Conservation (phyloP, 64 coral and sea anemone species). For the Trachythela sp. region DNA sequence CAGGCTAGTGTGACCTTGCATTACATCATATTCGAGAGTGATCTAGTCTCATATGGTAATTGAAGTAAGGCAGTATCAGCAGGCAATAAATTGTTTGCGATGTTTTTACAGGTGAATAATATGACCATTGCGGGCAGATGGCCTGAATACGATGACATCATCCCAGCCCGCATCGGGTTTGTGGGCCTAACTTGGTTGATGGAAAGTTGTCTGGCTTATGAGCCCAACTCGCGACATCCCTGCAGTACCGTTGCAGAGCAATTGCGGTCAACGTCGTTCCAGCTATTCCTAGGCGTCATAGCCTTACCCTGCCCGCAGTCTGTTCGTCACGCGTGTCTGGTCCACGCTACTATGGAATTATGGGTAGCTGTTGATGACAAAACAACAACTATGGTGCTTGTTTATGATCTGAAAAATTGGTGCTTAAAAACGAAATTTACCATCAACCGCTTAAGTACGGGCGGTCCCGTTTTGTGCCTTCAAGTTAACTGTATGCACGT, state of each 20-base stretch:
- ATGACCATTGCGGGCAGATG: not conserved
- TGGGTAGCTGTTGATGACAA: slow-evolving; percentile 76
- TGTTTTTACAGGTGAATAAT: not conserved
- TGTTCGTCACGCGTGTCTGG: slow-evolving; percentile 62
- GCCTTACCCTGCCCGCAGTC: slow-evolving; percentile 53
- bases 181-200: not conserved
- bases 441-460: slow-evolving; percentile 13
- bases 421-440: slow-evolving; percentile 61
- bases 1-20: too few species aligned
- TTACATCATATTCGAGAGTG: too few species aligned
- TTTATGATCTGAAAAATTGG: slow-evolving; percentile 56
- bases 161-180: not conserved
- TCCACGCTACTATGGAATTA: slow-evolving; percentile 34
- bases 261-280: slow-evolving; percentile 69
- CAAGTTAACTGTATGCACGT: slow-evolving; percentile 15
- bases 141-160: not conserved
- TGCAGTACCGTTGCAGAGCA: slow-evolving; percentile 24
- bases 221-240: not conserved
- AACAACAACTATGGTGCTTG: slow-evolving; percentile 48
- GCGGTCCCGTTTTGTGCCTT: not conserved
- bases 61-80: too few species aligned
- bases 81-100: not conserved
- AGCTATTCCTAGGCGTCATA: slow-evolving; percentile 70
- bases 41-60: too few species aligned
- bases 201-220: not conserved